Evolutionary conservation across 2,888 invertebrate genomes (phyloP), one percentile per base, ranked within the genome.

Genomic region (Pammene aurita): DNA sequence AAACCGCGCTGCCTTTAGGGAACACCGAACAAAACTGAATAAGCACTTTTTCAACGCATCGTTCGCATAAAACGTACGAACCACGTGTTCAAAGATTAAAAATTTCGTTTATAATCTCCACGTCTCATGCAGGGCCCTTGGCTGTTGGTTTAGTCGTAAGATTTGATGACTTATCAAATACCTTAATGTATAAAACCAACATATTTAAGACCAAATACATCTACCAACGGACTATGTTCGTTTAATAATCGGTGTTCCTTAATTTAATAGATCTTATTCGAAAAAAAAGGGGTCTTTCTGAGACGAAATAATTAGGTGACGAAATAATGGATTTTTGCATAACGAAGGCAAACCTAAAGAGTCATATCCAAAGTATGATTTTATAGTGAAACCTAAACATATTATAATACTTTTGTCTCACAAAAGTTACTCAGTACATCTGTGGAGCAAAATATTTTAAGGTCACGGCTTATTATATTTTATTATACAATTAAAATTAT

Each of bases 61-160:
- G 77, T 80, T 83, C 77, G 80, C 80, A 78, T 73, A 78, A 77
- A 75, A 73, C 71, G 74, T 79, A 78, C 74, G 75, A 83, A 86
- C 89, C 92, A 92, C 90, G 92, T 92, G 92, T 89, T 87, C 86
- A 72, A 76, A 84, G 86, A 86, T 88, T 86, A 84, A 76, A 81
- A 80, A 82, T 77, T 82, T 82, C 79, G 79, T 78, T 77, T 81
- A 84, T 90, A 89, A 90, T 89, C 90, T 86, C 75, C 75, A 72
- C 72, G 73, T 77, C 80, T 81, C 81, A 88, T 87, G 87, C 85
- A 75, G 71, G 75, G 74, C 77, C 74, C 75, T 66, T 26, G 42
- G 71, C 46, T 58, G 48, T 62, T 62, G 48, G 61, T 66, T 62
- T 66, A 61, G 56, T 26, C 10, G 11, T 26, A 14, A 34, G 35